Conservation (phyloP, 1,140 invertebrate species). For the Heliconius hewitsoni region DNA sequence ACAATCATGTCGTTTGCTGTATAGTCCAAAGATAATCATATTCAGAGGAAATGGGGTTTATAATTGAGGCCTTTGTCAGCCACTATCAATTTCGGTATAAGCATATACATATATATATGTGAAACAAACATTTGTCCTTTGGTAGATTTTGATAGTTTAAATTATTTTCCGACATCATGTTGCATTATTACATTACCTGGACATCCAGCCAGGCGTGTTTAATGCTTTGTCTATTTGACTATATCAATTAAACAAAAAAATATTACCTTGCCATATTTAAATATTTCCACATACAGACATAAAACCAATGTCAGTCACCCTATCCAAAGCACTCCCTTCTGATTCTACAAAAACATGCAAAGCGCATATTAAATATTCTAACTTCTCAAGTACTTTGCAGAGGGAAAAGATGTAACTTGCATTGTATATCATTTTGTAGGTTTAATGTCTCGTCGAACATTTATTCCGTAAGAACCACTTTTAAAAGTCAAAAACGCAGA, state of each 20-base stretch:
- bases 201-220: too few relatives aligned
- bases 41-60: not conserved
- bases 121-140: too few relatives aligned
- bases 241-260: too few relatives aligned
- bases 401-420: not conserved
- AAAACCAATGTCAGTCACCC: too few relatives aligned
- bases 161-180: too few relatives aligned
- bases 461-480: not conserved
- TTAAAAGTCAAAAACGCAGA: too few relatives aligned
- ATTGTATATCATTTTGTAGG: not conserved
- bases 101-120: too few relatives aligned
- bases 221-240: too few relatives aligned
- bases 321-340: not conserved
- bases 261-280: too few relatives aligned
- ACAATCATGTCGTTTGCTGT: not conserved
- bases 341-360: slow-evolving; percentile 10
- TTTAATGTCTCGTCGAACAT: not conserved
- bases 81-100: not conserved
- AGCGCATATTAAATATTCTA: not conserved
- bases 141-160: too few relatives aligned
- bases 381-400: not conserved
- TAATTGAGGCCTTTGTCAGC: not conserved
- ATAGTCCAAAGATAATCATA: not conserved
- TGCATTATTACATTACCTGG: too few relatives aligned
- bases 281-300: too few relatives aligned